Base-by-base conservation (phyloP, 2,888 invertebrate species). In the Ditylenchus weischeri region DNA sequence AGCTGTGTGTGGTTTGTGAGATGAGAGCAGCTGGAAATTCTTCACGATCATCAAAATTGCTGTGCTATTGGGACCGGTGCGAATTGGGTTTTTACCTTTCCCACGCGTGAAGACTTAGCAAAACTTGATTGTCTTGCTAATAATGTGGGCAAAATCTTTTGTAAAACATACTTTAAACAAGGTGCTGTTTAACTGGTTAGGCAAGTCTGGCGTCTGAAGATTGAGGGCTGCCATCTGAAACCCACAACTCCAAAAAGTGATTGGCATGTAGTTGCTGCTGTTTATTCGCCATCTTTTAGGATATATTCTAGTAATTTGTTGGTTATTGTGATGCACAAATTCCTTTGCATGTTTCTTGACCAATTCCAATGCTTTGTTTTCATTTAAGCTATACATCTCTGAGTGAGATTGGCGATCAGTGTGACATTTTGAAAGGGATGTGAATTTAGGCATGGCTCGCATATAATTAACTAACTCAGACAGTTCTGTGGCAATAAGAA, bases 331-430 rank as follows among this genome's bases (percentile, higher is more conserved):
- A 43, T 93, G 92, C 68, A 93, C 93, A 84, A 93, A 93, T 85
- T 93, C 92, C 69, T 92, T 89, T 4, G 93, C 93, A 50, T 90
- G 88, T 84, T 92, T 92, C 84, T 84, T 84, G 67, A 96, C 86
- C 70, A 95, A 85, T 19, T 91, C 90, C 15, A 92, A 93, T 1
- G 94, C 94, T 84, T 93, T 93, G 78, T 92, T 93, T 86, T 96
- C 96, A 82, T 94, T 95, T 86, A 96, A 94, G 57, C 95, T 95
- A 3, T 93, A 94, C 90, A 96, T 94, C 87, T 96, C 96, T 85
- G 93, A 96, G 86, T 89, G 90, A 67, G 92, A 89, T 84, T 90
- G 91, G 85, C 92, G 91, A n/a, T 65, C 74, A 74, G 66, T 58
- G 73, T 38, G 11, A 36, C 19, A 35, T 35, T 23, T 15, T 18